Base-by-base conservation (phyloP, 2,113 vertebrate genomes). In the Ailuropoda melanoleuca region DNA sequence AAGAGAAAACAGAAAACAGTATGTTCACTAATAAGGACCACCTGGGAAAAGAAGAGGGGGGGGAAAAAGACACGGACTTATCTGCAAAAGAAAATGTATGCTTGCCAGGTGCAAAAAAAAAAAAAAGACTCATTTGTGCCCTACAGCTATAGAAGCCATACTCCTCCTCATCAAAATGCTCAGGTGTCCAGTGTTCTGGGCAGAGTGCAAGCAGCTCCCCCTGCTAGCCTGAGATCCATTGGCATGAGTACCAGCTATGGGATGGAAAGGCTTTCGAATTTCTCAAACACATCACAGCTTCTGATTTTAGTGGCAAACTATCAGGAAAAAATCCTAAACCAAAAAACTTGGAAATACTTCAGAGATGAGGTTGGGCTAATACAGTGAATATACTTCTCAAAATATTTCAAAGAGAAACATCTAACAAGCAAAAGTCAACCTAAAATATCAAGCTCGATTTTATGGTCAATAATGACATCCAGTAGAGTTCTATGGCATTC, bases 351-450 rank as follows among this genome's bases (percentile, higher is more conserved):
- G 93, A 97, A 81, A 89, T 56, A 78, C n/a, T 83, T 97, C 66
- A 96, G 53, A 97, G 72, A 80, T 56, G 48, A 96, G 53, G 74
- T 1, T 46, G 23, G 48, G 95, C 26, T 92, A 77, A 58, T 8
- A 77, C 4, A n/a, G 39, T 6, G 7, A 85, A 58, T 31, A 50
- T 5, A 88, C 58, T 84, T 95, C 70, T 94, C 72, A 66, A 97
- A 92, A 64, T 94, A 31, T 81, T 94, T 78, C 89, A 95, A 97
- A 97, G 85, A 75, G 85, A 74, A 96, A 95, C 48, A 96, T 92
- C 64, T 88, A 82, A 75, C 31, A 92, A 90, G 34, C 43, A 89
- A 66, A 92, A 92, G 86, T 72, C 78, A 92, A 58, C 66, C 68
- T 56, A 91, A 95, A 88, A 93, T 75, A 87, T 50, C 94, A 78